These are phyloP conservation scores for Acronicta psi DNA, from an alignment of 2,888 invertebrate genomes.

Conservation along the genomic window DNA sequence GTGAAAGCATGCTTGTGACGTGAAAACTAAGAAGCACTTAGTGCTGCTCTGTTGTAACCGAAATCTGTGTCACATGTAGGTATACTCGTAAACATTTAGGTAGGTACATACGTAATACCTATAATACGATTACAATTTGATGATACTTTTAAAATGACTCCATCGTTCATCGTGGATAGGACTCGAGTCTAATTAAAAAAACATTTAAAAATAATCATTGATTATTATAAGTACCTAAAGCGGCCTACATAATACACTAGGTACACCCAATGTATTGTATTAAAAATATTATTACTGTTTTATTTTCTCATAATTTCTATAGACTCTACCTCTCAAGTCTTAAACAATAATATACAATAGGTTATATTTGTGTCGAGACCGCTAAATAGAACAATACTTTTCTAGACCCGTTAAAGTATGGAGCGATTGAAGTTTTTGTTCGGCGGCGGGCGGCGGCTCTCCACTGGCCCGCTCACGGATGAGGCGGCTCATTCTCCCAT, in stretches of 20 bases:
- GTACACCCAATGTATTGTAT: too few relatives aligned
- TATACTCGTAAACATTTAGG: too few relatives aligned
- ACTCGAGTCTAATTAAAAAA: too few relatives aligned
- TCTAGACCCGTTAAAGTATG: conserved; percentile 44
- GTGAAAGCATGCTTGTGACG: conserved; percentile 36
- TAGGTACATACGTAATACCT: too few relatives aligned
- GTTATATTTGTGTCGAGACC: conserved; percentile 20
- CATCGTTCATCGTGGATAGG: too few relatives aligned
- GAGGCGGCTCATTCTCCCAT: conserved; percentile 57
- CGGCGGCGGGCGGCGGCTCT: conserved; percentile 6
- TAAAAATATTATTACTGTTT: not conserved
- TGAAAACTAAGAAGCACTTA: conserved; percentile 20
- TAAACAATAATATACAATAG: too few relatives aligned
- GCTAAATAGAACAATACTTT: conserved; percentile 35
- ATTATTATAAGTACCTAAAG: too few relatives aligned
- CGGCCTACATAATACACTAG: too few relatives aligned
- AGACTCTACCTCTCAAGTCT: conserved; percentile 13
- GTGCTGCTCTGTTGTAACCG: conserved; percentile 19
- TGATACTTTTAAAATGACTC: too few relatives aligned
- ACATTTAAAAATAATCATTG: too few relatives aligned
- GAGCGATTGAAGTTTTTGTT: conserved; percentile 50
- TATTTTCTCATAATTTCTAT: conserved; percentile 9
- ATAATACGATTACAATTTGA: too few relatives aligned
- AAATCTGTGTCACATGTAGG: conserved; percentile 14
- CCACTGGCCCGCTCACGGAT: not conserved